These are phyloP conservation scores for Lepidotrigona ventralis DNA, from an alignment of 1,140 invertebrate genomes.

Conservation along the genomic window DNA sequence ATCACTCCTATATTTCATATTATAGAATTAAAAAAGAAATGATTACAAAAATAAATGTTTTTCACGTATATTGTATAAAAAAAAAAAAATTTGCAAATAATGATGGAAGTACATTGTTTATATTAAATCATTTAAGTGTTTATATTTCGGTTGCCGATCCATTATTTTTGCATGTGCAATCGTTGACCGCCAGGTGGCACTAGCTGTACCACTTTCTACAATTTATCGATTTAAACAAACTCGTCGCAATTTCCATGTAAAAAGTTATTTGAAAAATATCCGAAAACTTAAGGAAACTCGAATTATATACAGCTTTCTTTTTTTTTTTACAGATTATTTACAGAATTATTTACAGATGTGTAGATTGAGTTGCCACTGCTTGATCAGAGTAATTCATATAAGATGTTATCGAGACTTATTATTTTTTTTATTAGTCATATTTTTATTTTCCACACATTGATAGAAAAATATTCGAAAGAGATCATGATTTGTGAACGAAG, in stretches of 20 bases:
- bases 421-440: neutral
- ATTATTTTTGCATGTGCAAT: constrained; percentile 25
- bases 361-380: neutral
- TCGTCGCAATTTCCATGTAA: neutral
- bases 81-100: constrained; percentile 67
- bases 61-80: constrained; percentile 64
- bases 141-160: constrained; percentile 38
- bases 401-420: constrained; percentile 21
- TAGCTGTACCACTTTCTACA: constrained; percentile 17
- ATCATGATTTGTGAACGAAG: constrained; percentile 24
- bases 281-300: neutral
- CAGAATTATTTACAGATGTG: neutral
- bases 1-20: constrained; percentile 39
- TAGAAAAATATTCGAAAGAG: neutral
- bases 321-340: neutral
- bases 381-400: neutral
- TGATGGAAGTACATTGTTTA: constrained; percentile 61
- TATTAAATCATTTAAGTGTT: constrained; percentile 47
- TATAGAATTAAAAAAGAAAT: constrained; percentile 52
- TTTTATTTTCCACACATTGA: neutral
- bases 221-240: constrained; percentile 33
- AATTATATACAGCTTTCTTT: neutral
- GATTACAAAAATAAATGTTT: constrained; percentile 66
- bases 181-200: constrained; percentile 33
- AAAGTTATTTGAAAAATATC: constrained; percentile 6